A percentile compares a stretch with the other conserved stretches of the same genome.
phyloP scores from a whole-genome alignment of 2,113 vertebrate genomes.

The Chaetura pelagica region DNA sequence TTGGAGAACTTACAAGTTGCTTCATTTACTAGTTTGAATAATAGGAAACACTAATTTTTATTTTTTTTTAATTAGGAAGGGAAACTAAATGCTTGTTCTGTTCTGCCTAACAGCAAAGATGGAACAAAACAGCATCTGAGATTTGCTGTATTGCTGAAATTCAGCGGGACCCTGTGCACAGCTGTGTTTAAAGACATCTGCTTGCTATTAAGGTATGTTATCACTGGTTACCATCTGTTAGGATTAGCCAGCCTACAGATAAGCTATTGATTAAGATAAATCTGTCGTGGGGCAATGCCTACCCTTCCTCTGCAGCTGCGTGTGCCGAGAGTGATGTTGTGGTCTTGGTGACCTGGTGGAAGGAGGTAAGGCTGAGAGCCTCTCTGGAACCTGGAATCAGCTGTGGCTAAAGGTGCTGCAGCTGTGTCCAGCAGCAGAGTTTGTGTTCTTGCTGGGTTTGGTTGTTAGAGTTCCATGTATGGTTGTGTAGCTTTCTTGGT shows the following conservation, averaged over 20 bases:
- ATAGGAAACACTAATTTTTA: background rate
- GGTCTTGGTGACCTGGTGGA: background rate
- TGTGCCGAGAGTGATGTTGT: background rate
- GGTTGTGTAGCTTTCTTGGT: background rate
- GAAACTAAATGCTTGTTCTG: background rate
- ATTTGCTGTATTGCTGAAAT: background rate
- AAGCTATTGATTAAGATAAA: background rate
- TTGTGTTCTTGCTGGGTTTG: background rate
- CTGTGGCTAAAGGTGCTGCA: accelerated
- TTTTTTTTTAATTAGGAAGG: background rate
- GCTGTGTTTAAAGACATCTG: background rate
- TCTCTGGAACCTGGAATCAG: background rate
- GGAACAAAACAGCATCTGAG: background rate
- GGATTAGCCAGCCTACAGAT: background rate
- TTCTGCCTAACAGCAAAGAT: background rate
- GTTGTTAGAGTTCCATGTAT: background rate
- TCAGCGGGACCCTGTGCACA: background rate
- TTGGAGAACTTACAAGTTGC: background rate
- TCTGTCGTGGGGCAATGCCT: background rate
- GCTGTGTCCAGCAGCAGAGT: background rate
- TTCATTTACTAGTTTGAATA: background rate
- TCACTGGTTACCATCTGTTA: background rate
- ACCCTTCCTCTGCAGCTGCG: background rate
- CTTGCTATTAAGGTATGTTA: background rate
- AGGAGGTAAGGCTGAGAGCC: background rate